These are phyloP conservation scores for Conus ventricosus DNA, from an alignment of 1,140 invertebrate genomes.

Conservation along the genomic window DNA sequence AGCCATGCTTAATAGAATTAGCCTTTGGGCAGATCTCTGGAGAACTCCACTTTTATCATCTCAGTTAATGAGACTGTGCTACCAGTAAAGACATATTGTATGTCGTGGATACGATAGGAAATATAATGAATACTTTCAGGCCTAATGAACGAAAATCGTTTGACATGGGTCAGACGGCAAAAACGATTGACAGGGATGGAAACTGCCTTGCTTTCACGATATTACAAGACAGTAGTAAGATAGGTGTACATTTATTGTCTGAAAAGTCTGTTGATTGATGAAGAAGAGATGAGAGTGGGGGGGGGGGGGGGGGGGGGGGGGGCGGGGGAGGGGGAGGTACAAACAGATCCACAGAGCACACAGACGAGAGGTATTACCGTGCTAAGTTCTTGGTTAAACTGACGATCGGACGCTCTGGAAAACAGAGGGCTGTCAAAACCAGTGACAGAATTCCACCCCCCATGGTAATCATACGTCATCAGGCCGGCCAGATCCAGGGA, in stretches of 20 bases:
- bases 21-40: no score
- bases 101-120: no score
- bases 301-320: neutral
- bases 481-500: neutral
- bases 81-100: no score
- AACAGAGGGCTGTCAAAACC: slow-evolving; percentile 51
- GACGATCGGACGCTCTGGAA: slow-evolving; percentile 40
- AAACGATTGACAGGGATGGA: neutral
- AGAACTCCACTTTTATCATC: no score
- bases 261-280: neutral
- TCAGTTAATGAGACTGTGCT: no score
- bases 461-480: slow-evolving; percentile 45
- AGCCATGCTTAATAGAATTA: no score
- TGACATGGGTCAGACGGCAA: no score
- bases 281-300: neutral
- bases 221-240: neutral
- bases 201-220: neutral
- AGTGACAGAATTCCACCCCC: slow-evolving; percentile 36
- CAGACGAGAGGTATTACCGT: neutral
- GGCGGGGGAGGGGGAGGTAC: neutral
- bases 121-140: no score
- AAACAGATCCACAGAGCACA: neutral
- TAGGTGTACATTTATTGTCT: no score
- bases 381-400: slow-evolving; percentile 41
- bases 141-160: neutral